Conservation (phyloP, 2,113 vertebrate species). For the Camelus dromedarius region DNA sequence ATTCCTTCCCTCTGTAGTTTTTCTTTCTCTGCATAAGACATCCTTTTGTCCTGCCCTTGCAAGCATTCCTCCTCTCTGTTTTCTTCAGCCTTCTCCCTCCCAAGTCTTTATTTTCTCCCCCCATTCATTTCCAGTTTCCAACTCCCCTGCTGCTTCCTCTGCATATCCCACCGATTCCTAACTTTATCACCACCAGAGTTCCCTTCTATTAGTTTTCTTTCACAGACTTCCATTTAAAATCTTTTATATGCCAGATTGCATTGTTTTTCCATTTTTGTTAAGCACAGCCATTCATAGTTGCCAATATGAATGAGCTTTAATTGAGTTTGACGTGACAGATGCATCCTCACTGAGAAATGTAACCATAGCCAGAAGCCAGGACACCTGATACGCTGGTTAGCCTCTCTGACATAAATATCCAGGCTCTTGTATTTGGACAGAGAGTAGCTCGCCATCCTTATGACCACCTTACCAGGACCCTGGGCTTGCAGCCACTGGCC, state of each 20-base stretch:
- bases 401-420: not conserved
- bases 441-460: not conserved
- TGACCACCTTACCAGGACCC: not conserved
- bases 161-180: not conserved
- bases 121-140: not conserved
- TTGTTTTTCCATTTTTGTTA: not conserved
- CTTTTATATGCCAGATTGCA: not conserved
- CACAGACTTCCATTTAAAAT: not conserved
- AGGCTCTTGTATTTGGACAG: not conserved
- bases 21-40: not conserved
- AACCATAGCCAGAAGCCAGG: not conserved
- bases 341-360: not conserved
- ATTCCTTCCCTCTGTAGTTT: not conserved
- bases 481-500: not conserved
- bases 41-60: not conserved
- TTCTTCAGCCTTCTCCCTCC: not conserved
- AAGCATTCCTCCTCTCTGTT: not conserved
- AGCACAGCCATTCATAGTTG: constrained; percentile 6
- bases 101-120: not conserved
- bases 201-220: not conserved
- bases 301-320: not conserved
- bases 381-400: not conserved
- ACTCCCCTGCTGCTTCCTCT: not conserved
- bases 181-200: not conserved
- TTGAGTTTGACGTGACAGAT: not conserved